Conservation (phyloP, 2,888 invertebrate genomes). For the Drosophila prostipennis region DNA sequence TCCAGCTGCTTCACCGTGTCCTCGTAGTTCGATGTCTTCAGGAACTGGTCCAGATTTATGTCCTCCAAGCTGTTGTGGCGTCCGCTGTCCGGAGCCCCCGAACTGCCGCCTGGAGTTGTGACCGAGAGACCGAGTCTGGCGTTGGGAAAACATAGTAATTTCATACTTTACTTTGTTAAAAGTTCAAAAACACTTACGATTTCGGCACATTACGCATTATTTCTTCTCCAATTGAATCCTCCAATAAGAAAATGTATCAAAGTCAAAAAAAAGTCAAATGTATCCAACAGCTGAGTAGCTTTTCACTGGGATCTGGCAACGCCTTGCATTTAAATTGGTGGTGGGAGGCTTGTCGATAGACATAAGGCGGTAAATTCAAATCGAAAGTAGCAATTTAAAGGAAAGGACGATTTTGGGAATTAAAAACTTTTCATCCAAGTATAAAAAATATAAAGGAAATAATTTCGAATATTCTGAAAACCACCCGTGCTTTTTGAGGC, state of each 20-base stretch:
- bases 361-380: neutral
- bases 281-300: constrained; percentile 30
- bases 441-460: too few relatives aligned
- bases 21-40: constrained; percentile 94
- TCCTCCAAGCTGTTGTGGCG: constrained; percentile 90
- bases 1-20: constrained; percentile 95
- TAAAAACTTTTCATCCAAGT: too few relatives aligned
- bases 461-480: neutral
- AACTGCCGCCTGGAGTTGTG: constrained; percentile 69
- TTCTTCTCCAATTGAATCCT: constrained; percentile 19
- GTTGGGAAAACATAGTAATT: neutral
- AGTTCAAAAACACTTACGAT: constrained; percentile 55
- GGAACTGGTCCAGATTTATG: constrained; percentile 90
- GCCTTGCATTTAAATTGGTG: neutral
- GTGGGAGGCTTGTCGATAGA: neutral
- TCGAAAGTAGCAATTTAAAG: neutral
- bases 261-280: constrained; percentile 52
- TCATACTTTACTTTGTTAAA: too few relatives aligned
- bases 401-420: too few relatives aligned
- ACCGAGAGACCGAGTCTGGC: constrained; percentile 72
- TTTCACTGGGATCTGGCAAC: neutral
- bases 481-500: too few relatives aligned
- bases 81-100: constrained; percentile 60
- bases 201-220: constrained; percentile 80
- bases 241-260: constrained; percentile 55